Evolutionary conservation across 2,797 vertebrate species (phyloP), one percentile per base, ranked within the genome.

Genomic region (Picus viridis): DNA sequence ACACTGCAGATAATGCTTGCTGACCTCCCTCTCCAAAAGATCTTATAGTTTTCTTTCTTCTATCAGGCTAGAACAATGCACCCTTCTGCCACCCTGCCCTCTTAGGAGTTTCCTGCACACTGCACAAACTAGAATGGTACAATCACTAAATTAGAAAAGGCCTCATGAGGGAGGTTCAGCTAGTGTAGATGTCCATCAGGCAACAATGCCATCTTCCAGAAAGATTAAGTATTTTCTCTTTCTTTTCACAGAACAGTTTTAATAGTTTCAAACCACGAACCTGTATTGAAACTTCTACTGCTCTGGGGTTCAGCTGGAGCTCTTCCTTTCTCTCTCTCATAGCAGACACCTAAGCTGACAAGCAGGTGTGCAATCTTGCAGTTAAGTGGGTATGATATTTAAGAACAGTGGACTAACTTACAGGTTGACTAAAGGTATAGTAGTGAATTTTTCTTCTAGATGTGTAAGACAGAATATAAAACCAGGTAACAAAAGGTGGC

Each of bases 21-120:
- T 61, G 75, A n/a, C 5, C 26, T 18, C 18, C 43, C 23, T 17
- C 53, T 57, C 20, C n/a, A 32, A 22, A 82, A 27, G 39, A 69
- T 17, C 30, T 45, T 27, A 19, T 7, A 88, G 36, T 13, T 32
- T 68, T 24, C 34, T 27, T 51, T 39, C 23, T 47, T 58, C 47
- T 17, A 8, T 47, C 39, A 61, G 32, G 47, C 43, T 16, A 29
- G 6, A 58, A 36, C 1, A 1, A 54, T 24, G 20, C 2, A 0
- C 39, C 72, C 30, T 61, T 67, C 12, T 20, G 32, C 16, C 63
- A 73, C 18, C 10, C 24, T 32, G 36, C 20, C 16, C n/a, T 63
- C 29, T 24, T 47, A 34, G 13, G 41, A 34, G 9, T 22, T 43
- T 63, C 4, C 49, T 49, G 39, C 57, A 32, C 5, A 14, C 16